These are phyloP conservation scores for Uropsilus gracilis DNA, from an alignment of 2,113 vertebrate species.

Conservation along the genomic window DNA sequence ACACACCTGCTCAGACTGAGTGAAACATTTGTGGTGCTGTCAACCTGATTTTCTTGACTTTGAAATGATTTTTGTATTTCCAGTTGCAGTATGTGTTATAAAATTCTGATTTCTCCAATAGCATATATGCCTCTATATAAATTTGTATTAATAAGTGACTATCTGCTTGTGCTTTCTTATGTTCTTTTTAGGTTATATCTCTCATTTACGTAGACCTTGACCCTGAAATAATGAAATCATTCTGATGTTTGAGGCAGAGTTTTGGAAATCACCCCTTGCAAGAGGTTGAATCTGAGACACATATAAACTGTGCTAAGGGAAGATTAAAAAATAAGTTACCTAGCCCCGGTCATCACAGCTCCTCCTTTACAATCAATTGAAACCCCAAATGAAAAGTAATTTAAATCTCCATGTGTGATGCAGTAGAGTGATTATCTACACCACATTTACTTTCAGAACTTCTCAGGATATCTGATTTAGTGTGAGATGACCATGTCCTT, in stretches of 20 bases:
- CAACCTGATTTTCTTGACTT: slow-evolving; percentile 81
- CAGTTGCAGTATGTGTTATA: slow-evolving; percentile 78
- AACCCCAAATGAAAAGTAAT: background rate
- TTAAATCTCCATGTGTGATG: background rate
- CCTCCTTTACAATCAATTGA: background rate
- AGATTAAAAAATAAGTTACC: background rate
- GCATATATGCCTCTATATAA: slow-evolving; percentile 80
- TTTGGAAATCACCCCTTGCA: background rate
- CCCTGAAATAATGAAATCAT: background rate
- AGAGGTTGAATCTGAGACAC: background rate
- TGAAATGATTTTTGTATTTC: slow-evolving; percentile 82
- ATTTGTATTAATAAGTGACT: slow-evolving; percentile 88
- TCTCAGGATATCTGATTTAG: background rate
- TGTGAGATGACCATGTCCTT: background rate
- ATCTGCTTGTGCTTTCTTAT: slow-evolving; percentile 62
- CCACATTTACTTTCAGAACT: background rate
- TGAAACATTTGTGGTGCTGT: slow-evolving; percentile 91
- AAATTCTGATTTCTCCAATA: slow-evolving; percentile 77
- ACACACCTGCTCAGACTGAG: slow-evolving; percentile 56
- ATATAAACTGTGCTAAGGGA: background rate
- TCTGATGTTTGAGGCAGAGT: background rate
- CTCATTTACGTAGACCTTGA: background rate
- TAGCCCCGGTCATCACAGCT: background rate
- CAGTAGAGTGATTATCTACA: background rate
- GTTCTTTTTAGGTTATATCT: slow-evolving; percentile 41